Evolutionary conservation across 2,113 vertebrate species (phyloP).

Genomic region (Eidolon helvum): DNA sequence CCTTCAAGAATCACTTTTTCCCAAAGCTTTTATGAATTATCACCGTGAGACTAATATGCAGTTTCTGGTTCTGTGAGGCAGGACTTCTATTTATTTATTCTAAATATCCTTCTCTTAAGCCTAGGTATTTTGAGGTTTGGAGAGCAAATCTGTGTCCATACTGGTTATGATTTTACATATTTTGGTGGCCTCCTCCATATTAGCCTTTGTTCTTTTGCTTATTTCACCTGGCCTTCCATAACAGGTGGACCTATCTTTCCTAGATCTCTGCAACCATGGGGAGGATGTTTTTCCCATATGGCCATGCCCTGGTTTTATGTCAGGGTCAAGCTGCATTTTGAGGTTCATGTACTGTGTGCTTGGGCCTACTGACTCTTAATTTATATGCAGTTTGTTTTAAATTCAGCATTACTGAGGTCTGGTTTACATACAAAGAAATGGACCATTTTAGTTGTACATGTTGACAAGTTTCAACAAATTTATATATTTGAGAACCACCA

Average conservation of each 20-base stretch:
- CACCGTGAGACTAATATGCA: not conserved
- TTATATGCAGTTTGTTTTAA: constrained; percentile 16
- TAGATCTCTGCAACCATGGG: not conserved
- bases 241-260: not conserved
- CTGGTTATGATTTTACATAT: not conserved
- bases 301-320: not conserved
- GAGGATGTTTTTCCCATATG: not conserved
- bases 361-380: not conserved
- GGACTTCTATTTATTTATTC: not conserved
- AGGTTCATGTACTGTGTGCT: not conserved
- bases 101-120: not conserved
- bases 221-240: not conserved
- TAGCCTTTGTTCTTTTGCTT: not conserved
- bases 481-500: not conserved
- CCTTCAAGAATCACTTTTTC: not conserved
- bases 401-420: not conserved
- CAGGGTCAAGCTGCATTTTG: not conserved
- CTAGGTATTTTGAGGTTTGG: constrained; percentile 6
- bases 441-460: constrained; percentile 3
- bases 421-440: constrained; percentile 23
- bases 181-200: not conserved
- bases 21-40: not conserved
- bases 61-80: constrained; percentile 1
- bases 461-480: constrained; percentile 48
- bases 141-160: not conserved